These are phyloP conservation scores for Oxygymnocypris stewartii DNA, from an alignment of 2,113 vertebrate genomes.

Conservation along the genomic window DNA sequence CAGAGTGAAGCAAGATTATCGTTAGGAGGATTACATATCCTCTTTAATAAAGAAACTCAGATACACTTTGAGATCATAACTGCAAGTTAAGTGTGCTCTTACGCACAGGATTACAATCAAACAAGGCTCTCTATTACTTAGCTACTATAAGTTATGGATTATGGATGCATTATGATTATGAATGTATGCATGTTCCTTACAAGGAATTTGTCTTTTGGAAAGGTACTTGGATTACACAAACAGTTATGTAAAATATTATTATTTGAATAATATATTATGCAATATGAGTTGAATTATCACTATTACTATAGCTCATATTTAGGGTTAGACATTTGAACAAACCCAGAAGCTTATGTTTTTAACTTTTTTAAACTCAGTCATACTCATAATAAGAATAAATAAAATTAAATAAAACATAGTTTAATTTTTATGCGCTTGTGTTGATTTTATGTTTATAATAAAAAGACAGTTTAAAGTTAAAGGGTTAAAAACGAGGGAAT, in stretches of 20 bases:
- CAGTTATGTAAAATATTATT: not conserved
- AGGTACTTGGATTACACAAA: not conserved
- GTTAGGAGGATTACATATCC: slow-evolving; percentile 12
- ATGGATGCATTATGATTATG: not conserved
- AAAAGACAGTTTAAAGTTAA: not conserved
- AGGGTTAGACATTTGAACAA: not conserved
- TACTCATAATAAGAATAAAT: too few species aligned
- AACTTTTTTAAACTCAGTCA: not conserved
- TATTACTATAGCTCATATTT: not conserved
- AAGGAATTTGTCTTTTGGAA: not conserved
- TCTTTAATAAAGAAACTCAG: slow-evolving; percentile 3
- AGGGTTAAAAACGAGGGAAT: not conserved
- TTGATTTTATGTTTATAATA: not conserved
- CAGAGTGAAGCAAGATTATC: slow-evolving; percentile 12
- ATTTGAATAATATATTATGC: not conserved
- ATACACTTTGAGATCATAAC: slow-evolving; percentile 16
- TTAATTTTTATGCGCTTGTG: not conserved
- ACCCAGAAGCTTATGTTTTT: not conserved
- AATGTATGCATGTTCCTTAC: not conserved
- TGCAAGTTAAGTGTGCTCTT: not conserved
- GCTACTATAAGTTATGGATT: not conserved
- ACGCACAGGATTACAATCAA: not conserved
- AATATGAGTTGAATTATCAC: not conserved
- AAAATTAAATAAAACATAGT: too few species aligned
- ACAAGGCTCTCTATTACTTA: not conserved